Conservation (phyloP, 2,113 vertebrate species). For the Psittacara wagleri region DNA sequence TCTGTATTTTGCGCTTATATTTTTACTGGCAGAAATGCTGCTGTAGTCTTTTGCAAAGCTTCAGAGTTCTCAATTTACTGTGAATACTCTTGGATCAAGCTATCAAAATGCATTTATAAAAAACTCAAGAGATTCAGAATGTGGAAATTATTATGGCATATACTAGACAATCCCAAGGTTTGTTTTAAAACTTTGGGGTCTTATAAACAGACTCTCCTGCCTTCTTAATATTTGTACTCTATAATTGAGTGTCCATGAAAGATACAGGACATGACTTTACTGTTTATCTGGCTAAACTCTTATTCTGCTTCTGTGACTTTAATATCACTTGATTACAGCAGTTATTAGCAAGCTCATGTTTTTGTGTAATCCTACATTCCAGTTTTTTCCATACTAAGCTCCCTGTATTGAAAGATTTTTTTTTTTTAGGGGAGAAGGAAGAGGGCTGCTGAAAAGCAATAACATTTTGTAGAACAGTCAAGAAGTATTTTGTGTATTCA, state of each 20-base stretch:
- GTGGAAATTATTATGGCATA: constrained; percentile 29
- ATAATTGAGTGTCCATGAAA: background rate
- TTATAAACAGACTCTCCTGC: background rate
- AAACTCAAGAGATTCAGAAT: background rate
- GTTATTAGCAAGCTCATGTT: background rate
- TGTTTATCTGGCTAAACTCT: background rate
- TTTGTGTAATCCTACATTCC: background rate
- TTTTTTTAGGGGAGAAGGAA: background rate
- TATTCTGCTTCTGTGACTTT: background rate
- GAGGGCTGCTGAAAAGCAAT: background rate
- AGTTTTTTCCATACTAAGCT: background rate
- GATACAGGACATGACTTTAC: background rate
- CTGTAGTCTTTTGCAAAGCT: background rate
- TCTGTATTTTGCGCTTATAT: constrained; percentile 28
- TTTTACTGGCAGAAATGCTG: constrained; percentile 43
- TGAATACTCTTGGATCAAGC: constrained; percentile 20
- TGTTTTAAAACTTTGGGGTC: background rate
- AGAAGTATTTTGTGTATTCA: background rate
- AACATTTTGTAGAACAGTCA: background rate
- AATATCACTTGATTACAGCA: background rate
- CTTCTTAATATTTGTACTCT: background rate
- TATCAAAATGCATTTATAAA: constrained; percentile 19
- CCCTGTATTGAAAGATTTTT: background rate
- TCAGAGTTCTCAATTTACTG: constrained; percentile 7
- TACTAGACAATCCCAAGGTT: background rate